Evolutionary conservation across 2,113 vertebrate species (phyloP).

Genomic region (Nesoenas mayeri): DNA sequence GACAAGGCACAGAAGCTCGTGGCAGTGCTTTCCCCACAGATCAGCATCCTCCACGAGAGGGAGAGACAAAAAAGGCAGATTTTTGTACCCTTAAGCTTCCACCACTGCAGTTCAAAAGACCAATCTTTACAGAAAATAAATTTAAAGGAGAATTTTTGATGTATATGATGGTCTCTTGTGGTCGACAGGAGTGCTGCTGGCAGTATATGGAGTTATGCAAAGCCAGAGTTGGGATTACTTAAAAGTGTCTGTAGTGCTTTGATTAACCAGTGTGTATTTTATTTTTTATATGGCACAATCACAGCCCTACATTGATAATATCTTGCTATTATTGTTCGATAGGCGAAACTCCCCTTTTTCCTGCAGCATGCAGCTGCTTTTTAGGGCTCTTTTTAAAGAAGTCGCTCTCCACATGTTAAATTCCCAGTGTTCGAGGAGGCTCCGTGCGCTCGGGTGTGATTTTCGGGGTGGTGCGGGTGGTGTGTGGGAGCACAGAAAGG

Average conservation of each 20-base stretch:
- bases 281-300: slow-evolving; percentile 79
- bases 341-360: slow-evolving; percentile 14
- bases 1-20: slow-evolving; percentile 56
- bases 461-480: fast-evolving
- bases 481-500: neutral
- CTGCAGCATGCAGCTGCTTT: slow-evolving; percentile 20
- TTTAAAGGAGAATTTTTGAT: slow-evolving; percentile 86
- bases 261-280: slow-evolving; percentile 82
- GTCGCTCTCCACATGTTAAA: neutral
- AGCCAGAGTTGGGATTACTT: slow-evolving; percentile 78
- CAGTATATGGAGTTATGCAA: slow-evolving; percentile 75
- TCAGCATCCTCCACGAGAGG: slow-evolving; percentile 33
- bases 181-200: slow-evolving; percentile 75
- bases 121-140: slow-evolving; percentile 85
- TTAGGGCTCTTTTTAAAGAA: neutral
- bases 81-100: slow-evolving; percentile 82
- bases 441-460: fast-evolving
- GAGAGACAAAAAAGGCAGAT: slow-evolving; percentile 71
- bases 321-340: slow-evolving; percentile 72
- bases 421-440: fast-evolving
- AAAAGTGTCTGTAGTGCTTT: slow-evolving; percentile 80
- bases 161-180: slow-evolving; percentile 80
- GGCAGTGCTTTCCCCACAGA: slow-evolving; percentile 60
- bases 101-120: slow-evolving; percentile 80
- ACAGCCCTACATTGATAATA: slow-evolving; percentile 72